Evolutionary conservation across 2,113 vertebrate species (phyloP).

Genomic region (Saguinus midas): DNA sequence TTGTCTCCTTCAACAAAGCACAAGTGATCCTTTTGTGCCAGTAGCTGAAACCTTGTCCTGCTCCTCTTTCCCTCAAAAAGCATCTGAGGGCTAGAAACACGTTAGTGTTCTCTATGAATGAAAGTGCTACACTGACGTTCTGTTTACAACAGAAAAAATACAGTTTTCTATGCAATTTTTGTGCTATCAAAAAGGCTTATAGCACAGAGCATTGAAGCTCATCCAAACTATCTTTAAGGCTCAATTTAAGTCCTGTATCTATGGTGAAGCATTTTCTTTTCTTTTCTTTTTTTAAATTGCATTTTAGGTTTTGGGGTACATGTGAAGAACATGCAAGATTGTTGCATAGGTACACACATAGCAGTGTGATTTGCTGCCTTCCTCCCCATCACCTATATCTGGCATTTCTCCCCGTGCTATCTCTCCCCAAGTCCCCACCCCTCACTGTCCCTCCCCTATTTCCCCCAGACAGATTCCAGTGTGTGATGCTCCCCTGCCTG

Average conservation of each 20-base stretch:
- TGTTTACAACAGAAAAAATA: background rate
- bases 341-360: too few relatives aligned
- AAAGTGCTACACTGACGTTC: background rate
- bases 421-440: too few relatives aligned
- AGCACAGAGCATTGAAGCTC: background rate
- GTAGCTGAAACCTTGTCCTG: background rate
- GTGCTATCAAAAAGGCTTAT: background rate
- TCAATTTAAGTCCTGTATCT: background rate
- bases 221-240: background rate
- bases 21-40: background rate
- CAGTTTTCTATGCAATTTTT: background rate
- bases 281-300: background rate
- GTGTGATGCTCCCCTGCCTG: too few relatives aligned
- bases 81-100: background rate
- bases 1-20: constrained; percentile 9
- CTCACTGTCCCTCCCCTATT: too few relatives aligned
- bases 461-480: too few relatives aligned
- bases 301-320: too few relatives aligned
- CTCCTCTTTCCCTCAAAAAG: background rate
- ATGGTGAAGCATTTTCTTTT: background rate
- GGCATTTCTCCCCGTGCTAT: too few relatives aligned
- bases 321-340: too few relatives aligned
- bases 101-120: background rate
- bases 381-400: too few relatives aligned
- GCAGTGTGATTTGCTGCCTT: too few relatives aligned